phyloP scores from a whole-genome alignment of 2,888 invertebrate species.

The Oscheius sp. region DNA sequence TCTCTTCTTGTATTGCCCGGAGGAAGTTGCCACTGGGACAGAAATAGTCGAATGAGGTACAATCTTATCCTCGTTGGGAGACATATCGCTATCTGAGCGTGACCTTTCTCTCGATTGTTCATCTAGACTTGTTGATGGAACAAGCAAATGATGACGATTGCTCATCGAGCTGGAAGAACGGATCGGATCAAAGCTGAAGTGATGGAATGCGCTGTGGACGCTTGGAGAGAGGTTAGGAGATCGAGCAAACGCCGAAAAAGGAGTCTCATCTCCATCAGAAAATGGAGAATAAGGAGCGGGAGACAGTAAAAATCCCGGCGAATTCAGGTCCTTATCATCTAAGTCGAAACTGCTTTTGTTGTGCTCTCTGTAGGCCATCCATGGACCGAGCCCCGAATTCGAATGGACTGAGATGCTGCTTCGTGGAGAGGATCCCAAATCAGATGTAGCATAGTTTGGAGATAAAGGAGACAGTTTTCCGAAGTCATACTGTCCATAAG shows the following conservation, averaged over 20 bases:
- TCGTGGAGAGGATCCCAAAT: conserved; percentile 66
- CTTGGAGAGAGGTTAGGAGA: conserved; percentile 58
- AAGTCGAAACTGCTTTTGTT: conserved; percentile 38
- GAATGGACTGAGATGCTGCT: conserved; percentile 55
- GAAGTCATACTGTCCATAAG: conserved; percentile 49
- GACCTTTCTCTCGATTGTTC: conserved; percentile 56
- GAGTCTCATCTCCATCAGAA: conserved; percentile 53
- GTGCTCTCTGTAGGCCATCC: conserved; percentile 63
- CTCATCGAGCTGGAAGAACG: conserved; percentile 61
- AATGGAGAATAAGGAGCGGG: conserved; percentile 68
- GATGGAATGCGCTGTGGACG: conserved; percentile 39
- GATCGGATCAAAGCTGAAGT: conserved; percentile 63
- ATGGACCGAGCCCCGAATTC: conserved; percentile 52
- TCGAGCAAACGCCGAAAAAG: conserved; percentile 54
- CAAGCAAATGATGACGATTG: conserved; percentile 47
- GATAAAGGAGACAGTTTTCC: conserved; percentile 26
- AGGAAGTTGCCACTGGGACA: conserved; percentile 34
- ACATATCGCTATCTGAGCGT: conserved; percentile 68
- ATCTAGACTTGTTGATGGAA: conserved; percentile 42
- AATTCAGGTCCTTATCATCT: conserved; percentile 55
- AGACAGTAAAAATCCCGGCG: conserved; percentile 60
- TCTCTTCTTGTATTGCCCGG: conserved; percentile 62
- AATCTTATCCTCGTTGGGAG: conserved; percentile 51
- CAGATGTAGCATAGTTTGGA: conserved; percentile 64
- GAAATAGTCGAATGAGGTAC: conserved; percentile 60